These are phyloP conservation scores for Nematolebias whitei DNA, from an alignment of 2,113 vertebrate genomes.

Conservation along the genomic window DNA sequence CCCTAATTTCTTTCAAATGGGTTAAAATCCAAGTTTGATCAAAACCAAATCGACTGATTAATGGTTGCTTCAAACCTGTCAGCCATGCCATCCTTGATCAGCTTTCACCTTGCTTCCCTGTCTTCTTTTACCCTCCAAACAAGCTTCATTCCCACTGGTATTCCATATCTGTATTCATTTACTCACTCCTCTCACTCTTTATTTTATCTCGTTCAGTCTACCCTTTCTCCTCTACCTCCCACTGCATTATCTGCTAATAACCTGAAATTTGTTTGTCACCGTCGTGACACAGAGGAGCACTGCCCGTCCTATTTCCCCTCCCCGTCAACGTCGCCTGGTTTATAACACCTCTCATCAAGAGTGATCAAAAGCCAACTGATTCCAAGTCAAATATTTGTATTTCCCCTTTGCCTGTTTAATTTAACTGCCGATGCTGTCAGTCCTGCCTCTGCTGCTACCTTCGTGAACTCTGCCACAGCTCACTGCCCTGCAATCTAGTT, in stretches of 20 bases:
- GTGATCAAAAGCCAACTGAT: conserved; percentile 74
- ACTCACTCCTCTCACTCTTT: conserved; percentile 49
- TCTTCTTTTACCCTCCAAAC: conserved; percentile 40
- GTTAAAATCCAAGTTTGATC: conserved; percentile 49
- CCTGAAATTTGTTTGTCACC: conserved; percentile 64
- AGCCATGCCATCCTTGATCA: conserved; percentile 47
- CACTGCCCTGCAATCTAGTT: conserved; percentile 75
- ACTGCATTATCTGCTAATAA: conserved; percentile 70
- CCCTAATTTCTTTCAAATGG: conserved; percentile 28
- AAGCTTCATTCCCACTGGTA: conserved; percentile 35
- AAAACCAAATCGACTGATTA: conserved; percentile 59
- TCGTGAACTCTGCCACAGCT: conserved; percentile 70
- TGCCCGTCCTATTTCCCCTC: conserved; percentile 44
- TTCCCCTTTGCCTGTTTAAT: conserved; percentile 70
- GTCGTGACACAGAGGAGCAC: conserved; percentile 35
- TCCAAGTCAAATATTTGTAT: conserved; percentile 75
- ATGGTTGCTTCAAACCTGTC: conserved; percentile 39
- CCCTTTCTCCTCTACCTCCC: conserved; percentile 55
- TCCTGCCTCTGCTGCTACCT: conserved; percentile 52
- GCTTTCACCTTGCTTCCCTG: conserved; percentile 60
- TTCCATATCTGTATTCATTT: conserved; percentile 64
- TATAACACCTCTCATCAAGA: conserved; percentile 61
- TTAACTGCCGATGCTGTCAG: conserved; percentile 66
- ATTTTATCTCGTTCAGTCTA: conserved; percentile 58
- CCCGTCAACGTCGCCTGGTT: conserved; percentile 38